A percentile compares a stretch with the other conserved stretches of the same genome.
Evolutionary conservation across 2,797 vertebrate genomes (phyloP).

Genomic region (Morus bassanus): DNA sequence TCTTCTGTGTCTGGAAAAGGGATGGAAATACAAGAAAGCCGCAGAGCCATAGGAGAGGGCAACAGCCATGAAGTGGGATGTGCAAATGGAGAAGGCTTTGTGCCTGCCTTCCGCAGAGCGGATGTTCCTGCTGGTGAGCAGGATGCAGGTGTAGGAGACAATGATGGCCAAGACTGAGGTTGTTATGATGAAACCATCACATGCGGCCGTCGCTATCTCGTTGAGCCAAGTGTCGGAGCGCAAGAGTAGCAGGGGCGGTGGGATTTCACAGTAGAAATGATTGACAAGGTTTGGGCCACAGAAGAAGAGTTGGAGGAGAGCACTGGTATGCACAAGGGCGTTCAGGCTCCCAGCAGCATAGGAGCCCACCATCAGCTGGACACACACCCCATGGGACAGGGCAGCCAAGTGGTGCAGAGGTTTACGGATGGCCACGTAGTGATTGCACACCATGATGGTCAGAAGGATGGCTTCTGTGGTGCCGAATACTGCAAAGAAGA

Average conservation of each 20-base stretch:
- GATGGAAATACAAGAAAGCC: slow-evolving; percentile 18
- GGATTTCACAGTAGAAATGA: slow-evolving; percentile 51
- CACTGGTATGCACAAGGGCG: background rate
- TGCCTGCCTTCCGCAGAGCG: background rate
- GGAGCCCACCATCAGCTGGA: background rate
- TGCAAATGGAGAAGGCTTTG: slow-evolving; percentile 43
- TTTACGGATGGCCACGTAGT: background rate
- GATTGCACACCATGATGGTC: slow-evolving; percentile 44
- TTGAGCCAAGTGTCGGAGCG: background rate
- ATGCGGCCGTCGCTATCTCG: background rate
- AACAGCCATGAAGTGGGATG: slow-evolving; percentile 12
- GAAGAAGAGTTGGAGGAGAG: slow-evolving; percentile 47
- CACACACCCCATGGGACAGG: background rate
- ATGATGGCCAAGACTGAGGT: background rate
- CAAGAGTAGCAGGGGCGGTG: background rate
- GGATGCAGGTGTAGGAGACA: background rate
- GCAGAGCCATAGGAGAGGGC: background rate
- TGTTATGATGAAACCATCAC: background rate
- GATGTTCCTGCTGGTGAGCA: background rate
- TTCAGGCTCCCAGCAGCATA: background rate
- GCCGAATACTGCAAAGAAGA: background rate
- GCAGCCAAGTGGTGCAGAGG: background rate
- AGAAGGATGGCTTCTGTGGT: slow-evolving; percentile 22
- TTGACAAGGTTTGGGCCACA: background rate
- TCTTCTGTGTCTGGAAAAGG: background rate